These are phyloP conservation scores for Cydia amplana DNA, from an alignment of 1,140 invertebrate genomes.

Conservation along the genomic window DNA sequence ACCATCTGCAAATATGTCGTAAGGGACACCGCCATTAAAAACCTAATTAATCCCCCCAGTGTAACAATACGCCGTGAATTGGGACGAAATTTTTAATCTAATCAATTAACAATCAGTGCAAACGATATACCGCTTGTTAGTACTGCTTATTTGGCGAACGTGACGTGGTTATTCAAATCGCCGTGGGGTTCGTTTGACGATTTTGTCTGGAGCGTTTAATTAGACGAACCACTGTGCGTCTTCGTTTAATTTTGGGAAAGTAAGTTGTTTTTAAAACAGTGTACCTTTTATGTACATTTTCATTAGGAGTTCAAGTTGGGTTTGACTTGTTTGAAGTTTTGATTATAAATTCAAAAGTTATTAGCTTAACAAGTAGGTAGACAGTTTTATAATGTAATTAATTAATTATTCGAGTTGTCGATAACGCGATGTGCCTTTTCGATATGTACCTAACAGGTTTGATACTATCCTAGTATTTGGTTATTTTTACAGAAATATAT, in stretches of 20 bases:
- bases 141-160: conserved; percentile 74
- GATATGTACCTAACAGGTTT: too few relatives aligned
- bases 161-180: conserved; percentile 74
- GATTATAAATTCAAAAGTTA: background rate
- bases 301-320: background rate
- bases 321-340: conserved; percentile 5
- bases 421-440: too few relatives aligned
- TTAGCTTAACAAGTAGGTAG: background rate
- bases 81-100: conserved; percentile 77
- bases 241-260: conserved; percentile 38
- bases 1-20: conserved; percentile 64
- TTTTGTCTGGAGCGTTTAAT: conserved; percentile 64
- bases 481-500: too few relatives aligned
- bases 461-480: too few relatives aligned
- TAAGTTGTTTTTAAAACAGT: conserved; percentile 19
- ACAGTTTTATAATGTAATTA: too few relatives aligned
- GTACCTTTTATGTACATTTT: background rate
- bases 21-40: conserved; percentile 70
- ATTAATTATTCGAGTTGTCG: too few relatives aligned
- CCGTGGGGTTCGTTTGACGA: conserved; percentile 63
- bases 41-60: conserved; percentile 63
- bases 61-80: conserved; percentile 69
- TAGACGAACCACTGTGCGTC: conserved; percentile 50
- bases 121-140: conserved; percentile 78
- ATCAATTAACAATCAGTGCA: conserved; percentile 80